Conservation (phyloP, 2,113 vertebrate species). For the Raja brachyura region DNA sequence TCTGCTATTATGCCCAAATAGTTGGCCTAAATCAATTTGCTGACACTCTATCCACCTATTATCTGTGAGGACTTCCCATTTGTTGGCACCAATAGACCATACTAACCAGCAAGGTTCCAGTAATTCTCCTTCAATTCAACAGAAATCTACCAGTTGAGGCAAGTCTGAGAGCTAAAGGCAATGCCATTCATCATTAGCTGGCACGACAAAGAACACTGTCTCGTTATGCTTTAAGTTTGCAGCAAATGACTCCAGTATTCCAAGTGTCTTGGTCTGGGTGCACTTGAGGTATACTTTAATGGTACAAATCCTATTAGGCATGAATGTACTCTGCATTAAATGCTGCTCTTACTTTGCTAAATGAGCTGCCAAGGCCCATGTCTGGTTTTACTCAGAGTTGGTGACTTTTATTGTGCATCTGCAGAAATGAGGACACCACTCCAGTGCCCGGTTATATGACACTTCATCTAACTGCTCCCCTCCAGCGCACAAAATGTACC, state of each 20-base stretch:
- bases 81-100: neutral
- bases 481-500: neutral
- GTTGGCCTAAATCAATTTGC: too few relatives aligned
- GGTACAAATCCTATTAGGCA: neutral
- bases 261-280: neutral
- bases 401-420: neutral
- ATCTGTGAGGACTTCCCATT: neutral
- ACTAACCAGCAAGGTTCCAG: neutral
- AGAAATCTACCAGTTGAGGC: neutral
- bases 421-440: neutral
- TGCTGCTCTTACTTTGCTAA: neutral
- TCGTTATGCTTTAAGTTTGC: neutral
- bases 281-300: neutral
- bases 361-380: neutral
- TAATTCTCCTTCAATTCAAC: neutral
- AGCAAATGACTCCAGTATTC: neutral
- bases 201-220: neutral
- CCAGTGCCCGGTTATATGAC: too few relatives aligned
- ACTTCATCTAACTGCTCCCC: neutral
- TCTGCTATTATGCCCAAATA: too few relatives aligned
- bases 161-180: neutral
- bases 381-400: neutral
- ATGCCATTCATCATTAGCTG: neutral
- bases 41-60: too few relatives aligned
- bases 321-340: neutral